Percentiles rank a stretch among this genome's conserved stretches.
These are phyloP conservation scores for Meloe dianella DNA, from an alignment of 2,888 invertebrate genomes.

Conservation along the genomic window DNA sequence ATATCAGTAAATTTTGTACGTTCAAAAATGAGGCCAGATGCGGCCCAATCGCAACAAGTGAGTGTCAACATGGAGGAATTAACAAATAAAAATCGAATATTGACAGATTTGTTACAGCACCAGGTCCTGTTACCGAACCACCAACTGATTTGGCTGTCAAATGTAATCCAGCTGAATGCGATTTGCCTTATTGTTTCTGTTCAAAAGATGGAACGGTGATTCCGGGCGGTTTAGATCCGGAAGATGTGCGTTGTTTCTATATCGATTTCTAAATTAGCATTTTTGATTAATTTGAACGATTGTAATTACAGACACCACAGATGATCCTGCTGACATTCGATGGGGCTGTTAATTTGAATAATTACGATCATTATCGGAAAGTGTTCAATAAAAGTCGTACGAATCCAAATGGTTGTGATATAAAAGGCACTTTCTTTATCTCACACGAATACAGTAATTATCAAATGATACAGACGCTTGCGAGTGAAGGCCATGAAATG, in stretches of 20 bases:
- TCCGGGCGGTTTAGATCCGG: conserved; percentile 81
- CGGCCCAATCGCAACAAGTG: conserved; percentile 87
- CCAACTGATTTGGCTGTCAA: conserved; percentile 80
- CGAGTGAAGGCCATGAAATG: conserved; percentile 88
- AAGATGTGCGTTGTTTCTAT: conserved; percentile 71
- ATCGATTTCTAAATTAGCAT: neutral
- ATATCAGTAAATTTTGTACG: conserved; percentile 87
- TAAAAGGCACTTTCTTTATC: conserved; percentile 91
- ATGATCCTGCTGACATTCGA: conserved; percentile 92
- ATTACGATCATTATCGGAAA: conserved; percentile 85
- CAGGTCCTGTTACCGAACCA: conserved; percentile 80
- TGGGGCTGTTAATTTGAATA: conserved; percentile 91
- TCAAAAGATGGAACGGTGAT: conserved; percentile 89
- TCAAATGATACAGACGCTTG: conserved; percentile 87
- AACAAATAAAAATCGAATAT: neutral
- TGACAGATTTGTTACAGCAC: conserved; percentile 64
- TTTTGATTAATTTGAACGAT: too few species aligned
- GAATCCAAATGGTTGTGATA: conserved; percentile 89
- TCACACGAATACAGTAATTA: conserved; percentile 94
- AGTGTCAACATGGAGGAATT: conserved; percentile 57
- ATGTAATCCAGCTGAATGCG: conserved; percentile 78
- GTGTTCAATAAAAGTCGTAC: conserved; percentile 80
- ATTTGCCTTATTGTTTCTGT: conserved; percentile 89
- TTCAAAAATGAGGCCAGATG: conserved; percentile 89
- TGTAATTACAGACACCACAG: conserved; percentile 89